Conservation (phyloP, 2,113 vertebrate genomes). For the Asarcornis scutulata region DNA sequence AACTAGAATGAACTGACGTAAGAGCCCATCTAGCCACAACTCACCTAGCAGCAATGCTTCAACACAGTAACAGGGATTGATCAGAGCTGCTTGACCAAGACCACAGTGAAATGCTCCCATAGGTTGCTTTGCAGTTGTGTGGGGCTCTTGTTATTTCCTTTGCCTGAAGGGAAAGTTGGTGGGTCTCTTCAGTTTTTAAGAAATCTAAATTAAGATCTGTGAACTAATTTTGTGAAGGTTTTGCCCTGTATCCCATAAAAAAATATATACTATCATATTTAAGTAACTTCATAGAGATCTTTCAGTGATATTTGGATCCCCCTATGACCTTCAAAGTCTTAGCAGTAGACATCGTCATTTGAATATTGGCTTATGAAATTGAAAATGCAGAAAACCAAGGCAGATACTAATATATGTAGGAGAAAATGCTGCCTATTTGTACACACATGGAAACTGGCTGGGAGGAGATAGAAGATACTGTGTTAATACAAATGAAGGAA, state of each 20-base stretch:
- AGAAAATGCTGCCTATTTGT: background rate
- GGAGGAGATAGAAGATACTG: background rate
- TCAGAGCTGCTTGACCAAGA: background rate
- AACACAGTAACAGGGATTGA: background rate
- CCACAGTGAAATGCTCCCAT: background rate
- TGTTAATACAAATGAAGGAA: background rate
- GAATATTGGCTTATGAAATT: background rate
- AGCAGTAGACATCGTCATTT: background rate
- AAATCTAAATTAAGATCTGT: background rate
- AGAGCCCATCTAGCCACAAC: conserved; percentile 32
- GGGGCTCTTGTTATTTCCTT: background rate
- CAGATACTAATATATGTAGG: background rate
- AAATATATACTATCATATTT: background rate
- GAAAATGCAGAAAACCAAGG: background rate
- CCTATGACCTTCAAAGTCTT: background rate
- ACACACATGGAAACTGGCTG: background rate
- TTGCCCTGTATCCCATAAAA: background rate
- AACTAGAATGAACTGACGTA: background rate
- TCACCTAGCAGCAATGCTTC: background rate
- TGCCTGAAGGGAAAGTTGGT: background rate
- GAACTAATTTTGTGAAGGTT: background rate
- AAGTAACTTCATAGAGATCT: background rate
- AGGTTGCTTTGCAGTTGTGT: background rate
- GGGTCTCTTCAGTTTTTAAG: background rate
- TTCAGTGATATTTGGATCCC: background rate